Percentiles rank a stretch among this genome's conserved stretches.
Evolutionary conservation across 2,113 vertebrate species (phyloP).

Genomic region (Miniopterus natalensis): DNA sequence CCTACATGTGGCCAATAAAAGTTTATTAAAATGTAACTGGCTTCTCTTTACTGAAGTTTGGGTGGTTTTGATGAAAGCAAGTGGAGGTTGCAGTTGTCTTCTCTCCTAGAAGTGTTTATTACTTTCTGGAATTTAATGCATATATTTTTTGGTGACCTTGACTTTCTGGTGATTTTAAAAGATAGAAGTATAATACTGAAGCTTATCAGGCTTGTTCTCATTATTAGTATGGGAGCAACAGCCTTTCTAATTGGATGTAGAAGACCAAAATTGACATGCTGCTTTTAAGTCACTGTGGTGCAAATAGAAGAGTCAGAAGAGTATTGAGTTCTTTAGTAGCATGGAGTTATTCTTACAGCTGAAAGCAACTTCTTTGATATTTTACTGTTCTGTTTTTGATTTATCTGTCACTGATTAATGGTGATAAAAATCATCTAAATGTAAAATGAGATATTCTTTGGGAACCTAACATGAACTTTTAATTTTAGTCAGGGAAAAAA

Average conservation of each 20-base stretch:
- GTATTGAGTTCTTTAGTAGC: background rate
- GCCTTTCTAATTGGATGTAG: background rate
- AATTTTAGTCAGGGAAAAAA: background rate
- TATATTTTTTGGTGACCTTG: background rate
- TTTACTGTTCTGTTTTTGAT: background rate
- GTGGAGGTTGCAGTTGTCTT: background rate
- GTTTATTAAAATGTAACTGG: background rate
- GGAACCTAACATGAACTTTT: background rate
- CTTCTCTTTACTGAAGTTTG: background rate
- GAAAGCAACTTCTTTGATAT: background rate
- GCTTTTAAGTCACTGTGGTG: background rate
- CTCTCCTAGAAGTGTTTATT: background rate
- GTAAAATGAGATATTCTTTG: background rate
- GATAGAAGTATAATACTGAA: background rate
- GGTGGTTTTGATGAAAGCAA: constrained; percentile 37
- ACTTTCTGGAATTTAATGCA: constrained; percentile 27
- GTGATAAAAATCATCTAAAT: background rate
- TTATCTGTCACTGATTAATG: constrained; percentile 14
- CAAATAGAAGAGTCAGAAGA: background rate
- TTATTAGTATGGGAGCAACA: background rate
- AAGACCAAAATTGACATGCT: background rate
- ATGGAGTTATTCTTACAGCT: background rate
- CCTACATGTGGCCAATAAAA: background rate
- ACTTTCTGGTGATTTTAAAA: background rate
- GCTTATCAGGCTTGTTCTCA: background rate